phyloP scores from a whole-genome alignment of 2,797 vertebrate species.

The Notolepis coatsorum region DNA sequence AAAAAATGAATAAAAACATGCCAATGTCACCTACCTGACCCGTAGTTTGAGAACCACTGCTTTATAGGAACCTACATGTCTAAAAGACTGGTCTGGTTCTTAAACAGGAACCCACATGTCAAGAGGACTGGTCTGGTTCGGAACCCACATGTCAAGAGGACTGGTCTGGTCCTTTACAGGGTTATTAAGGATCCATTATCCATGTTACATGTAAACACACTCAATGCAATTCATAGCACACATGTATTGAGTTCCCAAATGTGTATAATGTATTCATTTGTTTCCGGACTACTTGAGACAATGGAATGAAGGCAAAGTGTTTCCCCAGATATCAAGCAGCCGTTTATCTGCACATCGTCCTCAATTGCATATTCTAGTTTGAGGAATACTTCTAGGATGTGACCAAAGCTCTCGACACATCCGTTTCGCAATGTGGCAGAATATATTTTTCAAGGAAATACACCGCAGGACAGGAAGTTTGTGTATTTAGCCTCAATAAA shows the following conservation, averaged over 20 bases:
- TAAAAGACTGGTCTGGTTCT: no score
- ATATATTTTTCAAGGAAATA: constrained; percentile 23
- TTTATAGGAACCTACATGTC: no score
- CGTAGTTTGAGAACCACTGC: no score
- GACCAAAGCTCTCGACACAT: constrained; percentile 18
- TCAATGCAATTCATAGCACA: not conserved
- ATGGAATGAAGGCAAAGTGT: constrained; percentile 8
- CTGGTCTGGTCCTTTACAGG: not conserved
- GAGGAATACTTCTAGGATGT: not conserved
- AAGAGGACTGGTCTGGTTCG: not conserved
- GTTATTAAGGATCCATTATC: not conserved
- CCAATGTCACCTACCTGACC: no score
- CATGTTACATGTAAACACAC: not conserved
- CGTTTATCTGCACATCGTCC: not conserved
- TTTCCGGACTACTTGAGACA: constrained; percentile 1
- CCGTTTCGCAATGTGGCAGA: constrained; percentile 13
- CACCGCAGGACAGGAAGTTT: not conserved
- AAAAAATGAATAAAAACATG: no score
- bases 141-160: not conserved
- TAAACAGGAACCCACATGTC: no score
- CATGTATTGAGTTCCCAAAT: not conserved
- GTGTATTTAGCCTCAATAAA: constrained; percentile 6
- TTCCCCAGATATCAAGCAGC: not conserved
- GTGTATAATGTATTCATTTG: not conserved
- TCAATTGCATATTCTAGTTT: not conserved